A percentile compares a stretch with the other conserved stretches of the same genome.
Evolutionary conservation across 2,888 invertebrate genomes (phyloP).

Genomic region (Mesodorylaimus sp.): DNA sequence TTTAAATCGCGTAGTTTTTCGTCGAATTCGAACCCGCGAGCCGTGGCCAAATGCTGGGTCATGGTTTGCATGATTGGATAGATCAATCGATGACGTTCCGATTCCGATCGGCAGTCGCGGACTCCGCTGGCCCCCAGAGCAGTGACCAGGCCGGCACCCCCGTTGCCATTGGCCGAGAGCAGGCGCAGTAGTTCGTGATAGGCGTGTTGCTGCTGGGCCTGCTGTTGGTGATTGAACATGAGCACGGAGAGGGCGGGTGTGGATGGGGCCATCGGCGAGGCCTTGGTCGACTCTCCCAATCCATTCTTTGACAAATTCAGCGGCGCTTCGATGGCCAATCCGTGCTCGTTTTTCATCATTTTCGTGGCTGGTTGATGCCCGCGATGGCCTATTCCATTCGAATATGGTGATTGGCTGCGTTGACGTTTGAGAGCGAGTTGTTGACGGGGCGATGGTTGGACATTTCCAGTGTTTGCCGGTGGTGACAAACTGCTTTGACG

Average conservation of each 20-base stretch:
- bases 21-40: conserved; percentile 7
- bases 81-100: conserved; percentile 3
- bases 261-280: not conserved
- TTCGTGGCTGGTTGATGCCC: too few species aligned
- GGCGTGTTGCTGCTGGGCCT: not conserved
- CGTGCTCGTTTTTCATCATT: too few species aligned
- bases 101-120: not conserved
- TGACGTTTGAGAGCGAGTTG: too few species aligned
- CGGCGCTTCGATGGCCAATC: too few species aligned
- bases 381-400: too few species aligned
- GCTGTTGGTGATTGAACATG: not conserved
- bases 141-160: not conserved
- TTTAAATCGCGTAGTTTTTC: not conserved
- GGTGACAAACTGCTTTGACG: too few species aligned
- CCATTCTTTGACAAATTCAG: too few species aligned
- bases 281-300: too few species aligned
- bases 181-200: not conserved
- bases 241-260: not conserved
- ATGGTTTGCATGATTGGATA: conserved; percentile 1
- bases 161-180: too few species aligned
- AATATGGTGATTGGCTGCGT: too few species aligned
- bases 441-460: not conserved
- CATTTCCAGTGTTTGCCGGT: too few species aligned
- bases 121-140: conserved; percentile 1
- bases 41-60: not conserved